Evolutionary conservation across 2,888 invertebrate genomes (phyloP).

Genomic region (Lissonota sp.): DNA sequence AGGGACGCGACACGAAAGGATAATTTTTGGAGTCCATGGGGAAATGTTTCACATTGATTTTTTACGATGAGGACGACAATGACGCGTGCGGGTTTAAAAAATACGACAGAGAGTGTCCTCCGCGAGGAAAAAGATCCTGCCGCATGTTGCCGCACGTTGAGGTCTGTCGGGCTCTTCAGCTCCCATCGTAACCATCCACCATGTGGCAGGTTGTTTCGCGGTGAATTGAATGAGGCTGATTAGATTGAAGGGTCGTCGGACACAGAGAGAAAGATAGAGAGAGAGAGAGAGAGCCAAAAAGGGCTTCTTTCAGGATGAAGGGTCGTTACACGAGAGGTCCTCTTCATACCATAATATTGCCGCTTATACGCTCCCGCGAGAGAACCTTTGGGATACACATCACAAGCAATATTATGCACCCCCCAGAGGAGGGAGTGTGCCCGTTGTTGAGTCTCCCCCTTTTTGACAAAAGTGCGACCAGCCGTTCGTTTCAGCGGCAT

Average conservation of each 20-base stretch:
- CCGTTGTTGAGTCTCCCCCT: slow-evolving; percentile 58
- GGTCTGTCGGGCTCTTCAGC: slow-evolving; percentile 53
- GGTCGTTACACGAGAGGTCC: slow-evolving; percentile 73
- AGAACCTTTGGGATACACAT: slow-evolving; percentile 30
- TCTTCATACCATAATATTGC: slow-evolving; percentile 62
- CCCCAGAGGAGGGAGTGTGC: slow-evolving; percentile 23
- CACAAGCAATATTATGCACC: slow-evolving; percentile 35
- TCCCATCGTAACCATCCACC: slow-evolving; percentile 66
- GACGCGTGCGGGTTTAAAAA: slow-evolving; percentile 48
- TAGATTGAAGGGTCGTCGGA: slow-evolving; percentile 77
- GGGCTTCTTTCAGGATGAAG: slow-evolving; percentile 73
- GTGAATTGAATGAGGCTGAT: slow-evolving; percentile 79
- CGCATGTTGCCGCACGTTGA: slow-evolving; percentile 27
- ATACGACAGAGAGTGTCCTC: slow-evolving; percentile 30
- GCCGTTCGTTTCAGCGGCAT: slow-evolving; percentile 5
- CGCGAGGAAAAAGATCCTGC: slow-evolving; percentile 22
- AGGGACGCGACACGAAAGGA: slow-evolving; percentile 30
- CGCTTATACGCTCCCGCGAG: slow-evolving; percentile 55
- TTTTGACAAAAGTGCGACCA: slow-evolving; percentile 38
- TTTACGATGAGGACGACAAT: slow-evolving; percentile 52
- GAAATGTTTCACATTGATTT: slow-evolving; percentile 12
- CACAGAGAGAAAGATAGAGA: slow-evolving; percentile 31
- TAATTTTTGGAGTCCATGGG: slow-evolving; percentile 39
- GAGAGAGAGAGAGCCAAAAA: slow-evolving; percentile 50
- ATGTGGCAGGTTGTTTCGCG: slow-evolving; percentile 81